Percentiles rank a stretch among this genome's conserved stretches.
These are phyloP conservation scores for Drosophila repleta DNA, from an alignment of 1,140 invertebrate species.

Conservation along the genomic window DNA sequence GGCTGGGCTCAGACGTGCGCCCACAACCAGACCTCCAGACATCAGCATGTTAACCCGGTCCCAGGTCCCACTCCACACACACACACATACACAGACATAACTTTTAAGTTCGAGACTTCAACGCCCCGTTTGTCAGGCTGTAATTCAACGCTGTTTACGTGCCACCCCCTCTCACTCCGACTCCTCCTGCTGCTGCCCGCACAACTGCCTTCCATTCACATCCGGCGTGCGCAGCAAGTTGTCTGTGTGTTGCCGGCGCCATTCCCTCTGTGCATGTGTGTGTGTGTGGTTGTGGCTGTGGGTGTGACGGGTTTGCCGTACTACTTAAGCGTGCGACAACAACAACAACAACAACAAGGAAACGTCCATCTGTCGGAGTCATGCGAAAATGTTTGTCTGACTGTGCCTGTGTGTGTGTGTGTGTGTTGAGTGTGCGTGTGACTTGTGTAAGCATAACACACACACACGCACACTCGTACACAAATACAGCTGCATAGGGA, in stretches of 20 bases:
- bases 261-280: constrained; percentile 41
- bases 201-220: constrained; percentile 9
- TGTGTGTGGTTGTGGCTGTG: constrained; percentile 12
- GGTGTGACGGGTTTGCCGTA: constrained; percentile 32
- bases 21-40: constrained; percentile 2
- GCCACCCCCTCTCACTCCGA: constrained; percentile 17
- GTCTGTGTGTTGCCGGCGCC: constrained; percentile 33
- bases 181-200: not conserved
- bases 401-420: constrained; percentile 28
- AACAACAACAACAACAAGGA: constrained; percentile 57
- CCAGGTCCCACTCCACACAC: constrained; percentile 7
- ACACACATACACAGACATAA: constrained; percentile 51
- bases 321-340: constrained; percentile 63
- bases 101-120: constrained; percentile 80
- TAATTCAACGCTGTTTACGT: constrained; percentile 82
- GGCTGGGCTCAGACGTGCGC: constrained; percentile 34
- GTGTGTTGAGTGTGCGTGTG: constrained; percentile 15
- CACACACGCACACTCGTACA: not conserved
- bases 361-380: constrained; percentile 62
- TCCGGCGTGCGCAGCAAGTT: constrained; percentile 38
- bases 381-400: constrained; percentile 57
- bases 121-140: constrained; percentile 80
- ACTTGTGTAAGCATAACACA: constrained; percentile 16
- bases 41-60: not conserved
- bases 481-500: constrained; percentile 23